These are phyloP conservation scores for Microchirus variegatus DNA, from an alignment of 2,797 vertebrate species.

Conservation along the genomic window DNA sequence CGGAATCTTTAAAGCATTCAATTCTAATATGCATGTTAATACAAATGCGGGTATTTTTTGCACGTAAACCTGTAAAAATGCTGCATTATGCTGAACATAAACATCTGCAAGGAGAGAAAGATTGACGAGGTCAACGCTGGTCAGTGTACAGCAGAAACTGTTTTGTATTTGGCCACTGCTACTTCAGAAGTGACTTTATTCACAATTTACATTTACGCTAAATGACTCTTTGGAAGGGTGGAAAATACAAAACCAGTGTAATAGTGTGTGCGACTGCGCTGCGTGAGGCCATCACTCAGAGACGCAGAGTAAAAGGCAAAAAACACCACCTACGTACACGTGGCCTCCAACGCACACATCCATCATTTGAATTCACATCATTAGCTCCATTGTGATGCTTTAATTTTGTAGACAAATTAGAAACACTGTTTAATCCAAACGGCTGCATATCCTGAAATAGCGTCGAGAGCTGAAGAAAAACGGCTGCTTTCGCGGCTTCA, in stretches of 20 bases:
- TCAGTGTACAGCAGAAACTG: too few relatives aligned
- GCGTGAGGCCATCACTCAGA: constrained; percentile 43
- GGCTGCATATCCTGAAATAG: neutral
- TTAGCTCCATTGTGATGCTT: constrained; percentile 30
- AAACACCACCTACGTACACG: constrained; percentile 59
- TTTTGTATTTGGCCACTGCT: too few relatives aligned
- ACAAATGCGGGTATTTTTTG: too few relatives aligned
- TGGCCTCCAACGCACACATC: constrained; percentile 41
- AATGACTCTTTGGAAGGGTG: constrained; percentile 9
- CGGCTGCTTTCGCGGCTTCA: constrained; percentile 12
- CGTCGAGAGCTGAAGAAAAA: constrained; percentile 5
- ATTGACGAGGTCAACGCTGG: too few relatives aligned
- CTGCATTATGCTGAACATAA: too few relatives aligned
- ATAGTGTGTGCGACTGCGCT: constrained; percentile 12
- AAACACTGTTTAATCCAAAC: constrained; percentile 28
- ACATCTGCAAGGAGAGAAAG: too few relatives aligned
- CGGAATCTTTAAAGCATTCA: too few relatives aligned
- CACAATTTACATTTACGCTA: neutral
- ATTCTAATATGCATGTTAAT: too few relatives aligned
- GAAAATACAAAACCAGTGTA: constrained; percentile 30
- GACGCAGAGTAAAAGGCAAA: constrained; percentile 48
- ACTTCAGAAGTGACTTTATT: too few relatives aligned
- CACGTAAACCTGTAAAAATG: too few relatives aligned
- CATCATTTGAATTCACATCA: constrained; percentile 58
- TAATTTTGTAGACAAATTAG: constrained; percentile 19